Evolutionary conservation across 2,888 invertebrate species (phyloP).

Genomic region (Drosophila hamatofila): DNA sequence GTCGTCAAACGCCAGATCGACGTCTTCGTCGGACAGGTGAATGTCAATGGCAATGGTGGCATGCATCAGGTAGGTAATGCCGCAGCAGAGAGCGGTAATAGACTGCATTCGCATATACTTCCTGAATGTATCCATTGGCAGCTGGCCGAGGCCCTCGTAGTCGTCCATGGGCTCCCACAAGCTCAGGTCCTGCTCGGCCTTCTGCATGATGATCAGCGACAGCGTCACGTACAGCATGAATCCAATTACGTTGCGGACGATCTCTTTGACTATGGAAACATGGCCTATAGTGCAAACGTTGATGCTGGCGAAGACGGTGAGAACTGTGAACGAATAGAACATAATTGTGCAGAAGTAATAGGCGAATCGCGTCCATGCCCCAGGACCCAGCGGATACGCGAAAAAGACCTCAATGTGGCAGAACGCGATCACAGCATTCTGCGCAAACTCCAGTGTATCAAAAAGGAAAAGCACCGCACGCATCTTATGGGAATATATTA

Average conservation of each 20-base stretch:
- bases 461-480: slow-evolving; percentile 50
- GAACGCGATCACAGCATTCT: slow-evolving; percentile 22
- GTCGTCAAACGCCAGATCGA: not conserved
- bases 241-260: slow-evolving; percentile 27
- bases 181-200: slow-evolving; percentile 46
- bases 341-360: slow-evolving; percentile 17
- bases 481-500: slow-evolving; percentile 11
- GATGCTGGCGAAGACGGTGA: slow-evolving; percentile 48
- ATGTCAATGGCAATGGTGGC: slow-evolving; percentile 51
- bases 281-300: slow-evolving; percentile 47
- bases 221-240: slow-evolving; percentile 22
- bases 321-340: slow-evolving; percentile 35
- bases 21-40: slow-evolving; percentile 27
- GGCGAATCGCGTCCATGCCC: rapidly evolving
- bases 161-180: slow-evolving; percentile 25
- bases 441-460: slow-evolving; percentile 33
- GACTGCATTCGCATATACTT: slow-evolving; percentile 45
- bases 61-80: slow-evolving; percentile 54
- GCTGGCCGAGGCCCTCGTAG: not conserved
- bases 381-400: not conserved
- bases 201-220: slow-evolving; percentile 41
- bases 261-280: slow-evolving; percentile 25
- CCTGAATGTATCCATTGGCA: slow-evolving; percentile 45
- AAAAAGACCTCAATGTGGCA: slow-evolving; percentile 43
- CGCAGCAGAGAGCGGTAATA: slow-evolving; percentile 13